Base-by-base conservation (phyloP, 2,797 vertebrate genomes). In the Enteromius paludinosus region DNA sequence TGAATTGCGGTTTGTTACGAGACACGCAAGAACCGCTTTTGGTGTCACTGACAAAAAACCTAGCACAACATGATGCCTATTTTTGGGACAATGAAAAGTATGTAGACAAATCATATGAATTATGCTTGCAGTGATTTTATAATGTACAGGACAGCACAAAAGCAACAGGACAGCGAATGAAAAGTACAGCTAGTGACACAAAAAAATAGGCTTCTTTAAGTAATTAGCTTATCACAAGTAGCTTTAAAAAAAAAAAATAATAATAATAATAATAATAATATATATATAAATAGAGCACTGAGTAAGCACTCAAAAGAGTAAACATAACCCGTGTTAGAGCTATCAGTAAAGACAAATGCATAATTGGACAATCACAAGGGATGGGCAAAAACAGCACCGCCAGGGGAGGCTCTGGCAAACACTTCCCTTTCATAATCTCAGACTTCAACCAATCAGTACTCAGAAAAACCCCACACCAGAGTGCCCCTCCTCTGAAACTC, bases 361-460 rank as follows among this genome's bases (percentile, higher is more conserved):
- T 82, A 78, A 84, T 15, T 81, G 45, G 49, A 65, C 3, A n/a
- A 73, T 81, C 30, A 79, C 23, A 75, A 49, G 43, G 25, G 61
- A 64, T 66, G 3, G 43, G 7, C 4, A 59, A 54, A 81, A 83
- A 75, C 79, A 77, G 30, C 65, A 65, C 30, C 47, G 75, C 45
- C 52, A 68, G 41, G 56, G 82, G 35, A 83, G 66, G 66, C 73
- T 68, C 61, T 43, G 73, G 73, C 49, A 81, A 84, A 81, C 81
- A 86, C 85, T 86, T 88, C 86, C 90, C 88, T 91, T 86, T 87
- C 88, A 90, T 86, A 86, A 85, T 68, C 12, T 30, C 65, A 66
- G 15, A 66, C 52, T 45, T 69, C 83, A 83, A 74, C 93, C 94
- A 93, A 92, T 91, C 89, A 85, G 78, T 73, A 78, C 4, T 86